These are phyloP conservation scores for Rhizoglyphus robini DNA, from an alignment of 1,140 invertebrate species.

Conservation along the genomic window DNA sequence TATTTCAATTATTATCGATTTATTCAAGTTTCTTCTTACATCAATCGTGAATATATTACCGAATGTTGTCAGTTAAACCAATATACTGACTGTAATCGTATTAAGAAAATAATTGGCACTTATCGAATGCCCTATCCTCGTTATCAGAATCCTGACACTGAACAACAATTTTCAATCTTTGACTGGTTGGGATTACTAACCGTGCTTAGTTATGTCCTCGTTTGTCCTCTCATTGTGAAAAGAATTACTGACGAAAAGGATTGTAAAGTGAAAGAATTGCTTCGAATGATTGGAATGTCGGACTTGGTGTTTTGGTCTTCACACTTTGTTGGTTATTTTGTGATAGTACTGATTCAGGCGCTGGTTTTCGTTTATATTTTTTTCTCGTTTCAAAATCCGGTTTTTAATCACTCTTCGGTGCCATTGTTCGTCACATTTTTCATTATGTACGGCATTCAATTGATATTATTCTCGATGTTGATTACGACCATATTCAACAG, in stretches of 20 bases:
- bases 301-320: conserved; percentile 45
- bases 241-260: conserved; percentile 21
- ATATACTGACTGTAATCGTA: too few species aligned
- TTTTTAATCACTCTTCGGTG: not conserved
- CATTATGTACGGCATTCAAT: not conserved
- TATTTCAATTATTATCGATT: not conserved
- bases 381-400: not conserved
- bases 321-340: conserved; percentile 45
- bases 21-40: not conserved
- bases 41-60: not conserved
- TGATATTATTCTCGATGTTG: conserved; percentile 6
- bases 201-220: conserved; percentile 15
- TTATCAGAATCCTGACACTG: not conserved
- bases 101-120: not conserved
- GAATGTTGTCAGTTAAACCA: not conserved
- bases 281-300: conserved; percentile 48
- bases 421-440: not conserved
- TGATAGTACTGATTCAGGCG: conserved; percentile 38
- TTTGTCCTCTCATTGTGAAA: conserved; percentile 20
- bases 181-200: not conserved
- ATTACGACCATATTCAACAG: conserved; percentile 17
- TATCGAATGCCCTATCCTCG: not conserved
- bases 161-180: not conserved
- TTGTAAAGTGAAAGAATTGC: conserved; percentile 35
- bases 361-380: conserved; percentile 32